These are phyloP conservation scores for Coryphaenoides rupestris DNA, from an alignment of 2,113 vertebrate species.

Conservation along the genomic window DNA sequence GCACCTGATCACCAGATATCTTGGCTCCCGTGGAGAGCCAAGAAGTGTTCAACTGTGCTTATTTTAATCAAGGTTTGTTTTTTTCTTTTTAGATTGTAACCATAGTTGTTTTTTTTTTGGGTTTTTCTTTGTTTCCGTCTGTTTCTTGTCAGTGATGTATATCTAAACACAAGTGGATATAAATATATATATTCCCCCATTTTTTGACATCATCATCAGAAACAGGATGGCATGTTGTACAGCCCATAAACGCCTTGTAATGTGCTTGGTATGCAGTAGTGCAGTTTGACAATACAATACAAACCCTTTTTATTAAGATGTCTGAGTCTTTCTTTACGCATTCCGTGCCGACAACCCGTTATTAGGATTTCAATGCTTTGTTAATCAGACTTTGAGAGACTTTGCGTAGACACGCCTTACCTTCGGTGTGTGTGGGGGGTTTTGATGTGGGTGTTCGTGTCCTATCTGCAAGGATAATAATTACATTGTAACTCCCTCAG, in stretches of 20 bases:
- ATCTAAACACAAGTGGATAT: slow-evolving; percentile 57
- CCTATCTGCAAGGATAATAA: not conserved
- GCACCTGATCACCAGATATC: slow-evolving; percentile 48
- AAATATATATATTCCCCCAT: slow-evolving; percentile 40
- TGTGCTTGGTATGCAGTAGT: slow-evolving; percentile 99
- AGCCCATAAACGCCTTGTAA: slow-evolving; percentile 86
- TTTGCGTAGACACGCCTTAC: not conserved
- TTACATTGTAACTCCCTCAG: not conserved
- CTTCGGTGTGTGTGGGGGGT: not conserved
- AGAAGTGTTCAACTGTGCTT: slow-evolving; percentile 61
- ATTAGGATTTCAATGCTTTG: slow-evolving; percentile 20
- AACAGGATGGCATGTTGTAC: slow-evolving; percentile 69
- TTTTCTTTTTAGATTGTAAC: slow-evolving; percentile 56
- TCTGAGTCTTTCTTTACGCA: slow-evolving; percentile 42
- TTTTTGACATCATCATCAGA: slow-evolving; percentile 54
- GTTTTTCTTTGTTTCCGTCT: slow-evolving; percentile 36
- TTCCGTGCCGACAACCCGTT: not conserved
- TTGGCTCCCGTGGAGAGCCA: slow-evolving; percentile 39
- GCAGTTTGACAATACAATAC: slow-evolving; percentile 82
- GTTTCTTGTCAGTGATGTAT: slow-evolving; percentile 67
- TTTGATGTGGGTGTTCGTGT: slow-evolving; percentile 9
- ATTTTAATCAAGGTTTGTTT: slow-evolving; percentile 52
- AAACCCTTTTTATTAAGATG: slow-evolving; percentile 69
- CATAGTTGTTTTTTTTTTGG: slow-evolving; percentile 63
- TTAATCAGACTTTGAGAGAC: slow-evolving; percentile 59